A percentile compares a stretch with the other conserved stretches of the same genome.
These are phyloP conservation scores for Hexactinellida sp. DNA, from an alignment of 37 sponge, comb jelly and placozoan genomes.

Conservation along the genomic window DNA sequence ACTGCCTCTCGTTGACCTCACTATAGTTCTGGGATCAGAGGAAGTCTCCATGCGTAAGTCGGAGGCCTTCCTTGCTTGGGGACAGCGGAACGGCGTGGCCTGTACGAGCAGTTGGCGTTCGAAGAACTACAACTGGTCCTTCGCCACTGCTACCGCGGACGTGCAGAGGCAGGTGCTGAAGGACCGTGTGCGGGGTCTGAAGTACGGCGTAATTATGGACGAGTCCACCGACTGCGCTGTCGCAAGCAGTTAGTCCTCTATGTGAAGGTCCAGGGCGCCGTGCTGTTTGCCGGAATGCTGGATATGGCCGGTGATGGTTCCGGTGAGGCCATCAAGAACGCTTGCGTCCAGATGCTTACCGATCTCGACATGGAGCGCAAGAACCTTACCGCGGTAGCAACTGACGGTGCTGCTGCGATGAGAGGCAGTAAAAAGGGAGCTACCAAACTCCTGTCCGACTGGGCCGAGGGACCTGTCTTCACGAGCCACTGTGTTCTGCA, in stretches of 20 bases:
- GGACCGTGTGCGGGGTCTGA: constrained; percentile 1
- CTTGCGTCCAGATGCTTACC: neutral
- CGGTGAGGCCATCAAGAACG: constrained; percentile 9
- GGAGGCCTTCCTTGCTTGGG: constrained; percentile 7
- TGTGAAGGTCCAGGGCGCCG: constrained; percentile 6
- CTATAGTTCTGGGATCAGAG: neutral
- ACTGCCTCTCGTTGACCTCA: neutral
- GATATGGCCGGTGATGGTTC: constrained; percentile 16
- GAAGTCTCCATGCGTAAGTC: constrained; percentile 16
- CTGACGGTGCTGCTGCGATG: constrained; percentile 9
- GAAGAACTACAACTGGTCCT: constrained; percentile 13
- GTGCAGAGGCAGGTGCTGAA: constrained; percentile 18
- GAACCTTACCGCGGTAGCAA: constrained; percentile 14
- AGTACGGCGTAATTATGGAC: neutral
- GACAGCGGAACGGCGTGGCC: constrained; percentile 11
- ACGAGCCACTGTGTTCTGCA: constrained; percentile 14
- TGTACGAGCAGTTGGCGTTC: constrained; percentile 18
- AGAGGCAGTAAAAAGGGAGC: neutral
- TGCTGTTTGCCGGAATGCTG: constrained; percentile 14
- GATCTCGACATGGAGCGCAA: constrained; percentile 14
- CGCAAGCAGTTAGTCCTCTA: constrained; percentile 3
- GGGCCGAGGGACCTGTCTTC: constrained; percentile 10
- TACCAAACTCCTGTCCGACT: constrained; percentile 12
- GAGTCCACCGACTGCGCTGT: neutral
- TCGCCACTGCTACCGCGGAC: neutral